These are phyloP conservation scores for Geotrupes spiniger DNA, from an alignment of 2,888 invertebrate species.

Conservation along the genomic window DNA sequence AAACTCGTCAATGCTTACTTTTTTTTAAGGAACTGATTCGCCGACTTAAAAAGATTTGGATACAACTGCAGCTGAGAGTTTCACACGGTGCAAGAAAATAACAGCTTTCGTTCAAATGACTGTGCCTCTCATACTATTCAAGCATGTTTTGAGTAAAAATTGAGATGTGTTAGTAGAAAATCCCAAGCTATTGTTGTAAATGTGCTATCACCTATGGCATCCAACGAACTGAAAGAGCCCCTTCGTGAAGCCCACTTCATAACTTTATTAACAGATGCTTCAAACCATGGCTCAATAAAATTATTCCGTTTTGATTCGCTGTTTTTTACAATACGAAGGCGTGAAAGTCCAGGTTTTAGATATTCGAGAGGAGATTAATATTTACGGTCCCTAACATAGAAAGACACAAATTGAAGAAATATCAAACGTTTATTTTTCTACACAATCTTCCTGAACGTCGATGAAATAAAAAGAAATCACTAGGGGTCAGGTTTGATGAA, in stretches of 20 bases:
- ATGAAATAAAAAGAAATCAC: too few species aligned
- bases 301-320: too few species aligned
- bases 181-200: constrained; percentile 35
- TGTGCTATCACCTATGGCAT: constrained; percentile 31
- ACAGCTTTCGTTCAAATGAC: constrained; percentile 32
- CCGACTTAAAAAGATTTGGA: constrained; percentile 27
- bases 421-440: too few species aligned
- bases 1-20: constrained; percentile 19
- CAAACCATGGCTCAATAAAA: constrained; percentile 37
- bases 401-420: too few species aligned
- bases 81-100: constrained; percentile 26
- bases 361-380: too few species aligned
- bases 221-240: constrained; percentile 31
- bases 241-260: constrained; percentile 23
- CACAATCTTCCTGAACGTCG: too few species aligned
- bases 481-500: too few species aligned
- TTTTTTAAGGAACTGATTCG: constrained; percentile 23
- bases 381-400: too few species aligned
- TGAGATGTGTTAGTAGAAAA: constrained; percentile 36
- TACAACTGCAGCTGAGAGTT: constrained; percentile 25
- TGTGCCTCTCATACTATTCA: too few species aligned
- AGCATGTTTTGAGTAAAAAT: constrained; percentile 27
- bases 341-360: too few species aligned
- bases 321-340: too few species aligned
- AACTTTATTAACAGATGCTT: constrained; percentile 31